A percentile compares a stretch with the other conserved stretches of the same genome.
phyloP scores from a whole-genome alignment of 2,888 invertebrate species.

The Chaitophorus viminalis region DNA sequence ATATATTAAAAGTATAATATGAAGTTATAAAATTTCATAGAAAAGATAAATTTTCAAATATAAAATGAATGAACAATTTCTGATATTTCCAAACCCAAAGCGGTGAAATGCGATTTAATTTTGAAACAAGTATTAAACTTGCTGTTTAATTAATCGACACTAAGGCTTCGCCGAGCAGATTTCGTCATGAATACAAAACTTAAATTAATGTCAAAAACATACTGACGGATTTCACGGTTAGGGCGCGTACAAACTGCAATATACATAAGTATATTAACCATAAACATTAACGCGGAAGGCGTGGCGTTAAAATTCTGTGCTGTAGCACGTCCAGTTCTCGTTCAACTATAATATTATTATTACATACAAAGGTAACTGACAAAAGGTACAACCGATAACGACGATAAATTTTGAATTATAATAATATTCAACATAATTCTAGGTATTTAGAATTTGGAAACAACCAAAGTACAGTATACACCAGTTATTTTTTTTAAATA shows the following conservation, averaged over 20 bases:
- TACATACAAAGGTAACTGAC: background rate
- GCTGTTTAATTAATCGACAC: conserved; percentile 54
- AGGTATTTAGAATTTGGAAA: background rate
- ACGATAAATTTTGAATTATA: background rate
- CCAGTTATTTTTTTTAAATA: background rate
- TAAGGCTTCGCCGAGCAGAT: conserved; percentile 15
- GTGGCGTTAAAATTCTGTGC: background rate
- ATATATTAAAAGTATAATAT: background rate
- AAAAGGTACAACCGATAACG: background rate
- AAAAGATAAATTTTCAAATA: conserved; percentile 16
- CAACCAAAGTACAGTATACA: background rate
- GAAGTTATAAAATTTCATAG: background rate
- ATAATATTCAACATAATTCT: background rate
- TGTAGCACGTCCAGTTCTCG: background rate
- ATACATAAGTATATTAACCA: background rate
- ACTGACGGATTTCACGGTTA: conserved; percentile 21
- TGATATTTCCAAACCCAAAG: conserved; percentile 11
- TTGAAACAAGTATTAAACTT: conserved; percentile 44
- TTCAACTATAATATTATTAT: background rate
- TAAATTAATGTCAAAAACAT: conserved; percentile 52
- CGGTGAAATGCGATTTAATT: conserved; percentile 42
- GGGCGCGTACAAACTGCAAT: background rate
- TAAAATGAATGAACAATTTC: conserved; percentile 30
- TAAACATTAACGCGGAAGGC: background rate
- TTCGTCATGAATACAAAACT: conserved; percentile 30